Conservation (phyloP, 2,113 vertebrate species). For the Hemiscyllium ocellatum region DNA sequence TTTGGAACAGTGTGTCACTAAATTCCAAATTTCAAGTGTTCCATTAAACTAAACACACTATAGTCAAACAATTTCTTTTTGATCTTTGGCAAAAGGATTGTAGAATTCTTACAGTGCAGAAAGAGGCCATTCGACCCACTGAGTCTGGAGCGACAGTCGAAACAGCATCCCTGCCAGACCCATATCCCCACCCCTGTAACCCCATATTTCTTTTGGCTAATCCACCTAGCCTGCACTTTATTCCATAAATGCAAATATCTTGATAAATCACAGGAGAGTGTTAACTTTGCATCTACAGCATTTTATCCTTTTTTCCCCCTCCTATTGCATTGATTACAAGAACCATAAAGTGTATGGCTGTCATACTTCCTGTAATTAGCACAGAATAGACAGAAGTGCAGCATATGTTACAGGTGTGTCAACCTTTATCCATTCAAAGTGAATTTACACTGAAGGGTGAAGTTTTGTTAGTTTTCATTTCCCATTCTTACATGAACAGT, state of each 20-base stretch:
- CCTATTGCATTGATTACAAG: neutral
- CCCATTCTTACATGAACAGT: neutral
- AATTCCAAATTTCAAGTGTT: neutral
- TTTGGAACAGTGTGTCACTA: neutral
- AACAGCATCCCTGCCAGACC: too few relatives aligned
- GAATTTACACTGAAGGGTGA: neutral
- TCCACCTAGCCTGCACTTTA: neutral
- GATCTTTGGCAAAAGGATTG: neutral
- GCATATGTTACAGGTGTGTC: neutral
- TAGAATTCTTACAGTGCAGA: too few relatives aligned
- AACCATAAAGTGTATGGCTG: neutral
- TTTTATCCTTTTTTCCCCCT: neutral
- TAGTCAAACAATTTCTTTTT: neutral
- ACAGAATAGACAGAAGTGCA: neutral
- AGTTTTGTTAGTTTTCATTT: neutral
- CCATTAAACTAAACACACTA: slow-evolving; percentile 9
- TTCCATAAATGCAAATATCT: neutral
- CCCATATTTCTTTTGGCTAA: too few relatives aligned
- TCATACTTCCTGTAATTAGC: neutral
- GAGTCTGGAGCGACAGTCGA: too few relatives aligned
- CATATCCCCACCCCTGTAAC: too few relatives aligned
- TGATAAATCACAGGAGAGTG: neutral
- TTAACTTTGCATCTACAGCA: neutral
- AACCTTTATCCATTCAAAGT: neutral
- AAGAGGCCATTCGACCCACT: too few relatives aligned